Conservation (phyloP, 2,888 invertebrate species). For the Clitarchus hookeri region DNA sequence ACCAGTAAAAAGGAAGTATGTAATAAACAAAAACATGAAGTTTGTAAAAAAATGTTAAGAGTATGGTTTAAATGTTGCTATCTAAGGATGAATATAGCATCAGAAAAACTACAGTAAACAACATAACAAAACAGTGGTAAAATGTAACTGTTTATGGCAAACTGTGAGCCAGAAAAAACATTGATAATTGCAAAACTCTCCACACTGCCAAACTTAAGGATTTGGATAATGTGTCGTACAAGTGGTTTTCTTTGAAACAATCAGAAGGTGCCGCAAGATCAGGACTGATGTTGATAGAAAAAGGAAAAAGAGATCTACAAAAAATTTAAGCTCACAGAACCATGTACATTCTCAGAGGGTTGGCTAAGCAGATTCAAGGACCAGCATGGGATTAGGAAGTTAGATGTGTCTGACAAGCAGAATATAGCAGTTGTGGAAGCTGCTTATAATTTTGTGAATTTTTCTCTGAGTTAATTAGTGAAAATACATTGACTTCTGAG, state of each 20-base stretch:
- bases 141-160: not conserved
- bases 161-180: not conserved
- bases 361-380: not conserved
- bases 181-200: not conserved
- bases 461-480: not conserved
- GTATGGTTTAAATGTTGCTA: not conserved
- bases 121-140: not conserved
- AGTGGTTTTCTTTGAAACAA: conserved; percentile 8
- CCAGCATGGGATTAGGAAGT: not conserved
- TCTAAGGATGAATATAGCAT: not conserved
- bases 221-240: not conserved
- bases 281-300: not conserved
- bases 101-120: not conserved
- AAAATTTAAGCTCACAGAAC: not conserved
- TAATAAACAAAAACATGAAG: not conserved
- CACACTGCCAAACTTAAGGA: not conserved
- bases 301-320: not conserved
- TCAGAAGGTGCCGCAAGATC: not conserved
- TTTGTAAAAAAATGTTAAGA: not conserved
- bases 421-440: not conserved
- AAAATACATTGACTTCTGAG: not conserved
- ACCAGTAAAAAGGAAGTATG: not conserved
- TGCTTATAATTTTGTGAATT: not conserved
- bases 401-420: not conserved
- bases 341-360: not conserved